These are phyloP conservation scores for Bradysia coprophila DNA, from an alignment of 1,140 invertebrate genomes.

Conservation along the genomic window DNA sequence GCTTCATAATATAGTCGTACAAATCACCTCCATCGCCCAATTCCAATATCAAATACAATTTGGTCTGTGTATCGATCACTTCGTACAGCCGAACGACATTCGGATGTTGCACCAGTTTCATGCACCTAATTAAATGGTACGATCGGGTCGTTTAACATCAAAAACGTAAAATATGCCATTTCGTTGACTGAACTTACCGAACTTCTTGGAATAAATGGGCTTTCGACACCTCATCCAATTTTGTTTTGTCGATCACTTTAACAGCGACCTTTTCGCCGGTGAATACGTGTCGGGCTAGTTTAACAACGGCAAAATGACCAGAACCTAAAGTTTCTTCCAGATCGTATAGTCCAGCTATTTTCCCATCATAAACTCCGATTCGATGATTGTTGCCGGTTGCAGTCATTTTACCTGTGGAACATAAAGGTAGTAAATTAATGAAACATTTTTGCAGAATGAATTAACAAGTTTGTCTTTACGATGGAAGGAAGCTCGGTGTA, in stretches of 20 bases:
- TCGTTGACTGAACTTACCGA: too few relatives aligned
- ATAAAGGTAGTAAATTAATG: background rate
- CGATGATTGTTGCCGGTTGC: conserved; percentile 5
- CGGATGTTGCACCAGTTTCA: conserved; percentile 98
- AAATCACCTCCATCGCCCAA: conserved; percentile 97
- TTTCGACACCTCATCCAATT: conserved; percentile 89
- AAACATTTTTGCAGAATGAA: too few relatives aligned
- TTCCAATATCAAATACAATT: conserved; percentile 90
- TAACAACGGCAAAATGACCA: conserved; percentile 98
- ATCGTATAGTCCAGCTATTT: conserved; percentile 94
- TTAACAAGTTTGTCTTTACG: too few relatives aligned
- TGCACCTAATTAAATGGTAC: too few relatives aligned
- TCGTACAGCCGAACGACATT: conserved; percentile 97
- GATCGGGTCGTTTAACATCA: too few relatives aligned
- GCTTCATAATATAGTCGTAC: conserved; percentile 97
- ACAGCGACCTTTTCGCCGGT: conserved; percentile 96
- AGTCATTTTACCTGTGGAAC: background rate
- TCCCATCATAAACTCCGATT: conserved; percentile 49
- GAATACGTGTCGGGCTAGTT: conserved; percentile 95
- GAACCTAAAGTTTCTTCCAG: conserved; percentile 84
- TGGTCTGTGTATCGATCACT: conserved; percentile 96
- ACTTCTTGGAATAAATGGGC: conserved; percentile 95
- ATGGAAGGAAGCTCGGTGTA: too few relatives aligned
- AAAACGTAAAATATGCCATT: too few relatives aligned
- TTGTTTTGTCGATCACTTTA: conserved; percentile 95